phyloP scores from a whole-genome alignment of 2,113 vertebrate genomes.

The Laticauda colubrina region DNA sequence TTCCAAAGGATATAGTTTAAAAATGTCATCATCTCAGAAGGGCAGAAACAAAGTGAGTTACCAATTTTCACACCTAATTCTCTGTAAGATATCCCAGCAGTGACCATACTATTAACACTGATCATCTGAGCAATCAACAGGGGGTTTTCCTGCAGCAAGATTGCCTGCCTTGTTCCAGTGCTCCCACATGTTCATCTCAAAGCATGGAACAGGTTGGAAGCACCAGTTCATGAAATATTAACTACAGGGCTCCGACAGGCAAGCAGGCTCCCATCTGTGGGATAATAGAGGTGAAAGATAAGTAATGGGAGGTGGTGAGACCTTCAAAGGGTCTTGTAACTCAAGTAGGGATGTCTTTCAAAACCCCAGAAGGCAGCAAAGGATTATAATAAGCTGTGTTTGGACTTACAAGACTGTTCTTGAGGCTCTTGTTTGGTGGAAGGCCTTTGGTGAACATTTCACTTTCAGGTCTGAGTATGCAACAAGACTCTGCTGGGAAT shows the following conservation, averaged over 20 bases:
- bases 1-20: background rate
- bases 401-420: constrained; percentile 59
- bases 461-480: constrained; percentile 41
- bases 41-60: background rate
- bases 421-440: constrained; percentile 39
- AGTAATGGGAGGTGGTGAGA: constrained; percentile 80
- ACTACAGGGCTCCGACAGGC: constrained; percentile 62
- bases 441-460: constrained; percentile 56
- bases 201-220: constrained; percentile 43
- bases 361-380: constrained; percentile 70
- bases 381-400: constrained; percentile 67
- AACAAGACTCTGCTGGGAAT: constrained; percentile 30
- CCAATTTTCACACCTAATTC: constrained; percentile 22
- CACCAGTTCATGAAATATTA: constrained; percentile 70
- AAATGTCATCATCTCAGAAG: background rate
- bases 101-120: fast-evolving
- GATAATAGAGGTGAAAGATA: constrained; percentile 74
- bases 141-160: constrained; percentile 67
- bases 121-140: constrained; percentile 49
- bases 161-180: background rate
- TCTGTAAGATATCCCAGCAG: fast-evolving
- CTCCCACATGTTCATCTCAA: constrained; percentile 7
- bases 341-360: constrained; percentile 67
- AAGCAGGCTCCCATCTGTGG: constrained; percentile 74
- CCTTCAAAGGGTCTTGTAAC: constrained; percentile 79